Evolutionary conservation across 2,797 vertebrate genomes (phyloP), one percentile per base, ranked within the genome.

Genomic region (Anas bernieri): DNA sequence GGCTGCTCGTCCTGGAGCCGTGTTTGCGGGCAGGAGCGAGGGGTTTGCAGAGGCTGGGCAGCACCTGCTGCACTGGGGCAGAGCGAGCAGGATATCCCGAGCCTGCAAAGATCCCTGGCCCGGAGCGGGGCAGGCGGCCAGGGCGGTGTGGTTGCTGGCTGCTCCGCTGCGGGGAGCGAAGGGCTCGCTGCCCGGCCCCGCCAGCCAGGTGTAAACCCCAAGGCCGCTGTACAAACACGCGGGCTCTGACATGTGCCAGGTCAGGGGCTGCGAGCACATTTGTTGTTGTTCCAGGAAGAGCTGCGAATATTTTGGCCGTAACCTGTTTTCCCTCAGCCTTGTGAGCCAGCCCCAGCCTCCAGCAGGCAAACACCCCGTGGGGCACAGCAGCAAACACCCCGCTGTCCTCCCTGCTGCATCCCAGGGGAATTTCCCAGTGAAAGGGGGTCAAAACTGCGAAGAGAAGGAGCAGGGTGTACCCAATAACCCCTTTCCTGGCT

Each of bases 231-330:
- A 77, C 75, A 94, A 94, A 90, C 75, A 61, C 18, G 11, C 0
- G 1, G 55, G 31, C 59, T 79, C 30, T 83, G 81, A 50, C 4
- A 10, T n/a, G 46, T 46, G 62, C 79, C 61, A 73, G 84, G 83
- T 73, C 89, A 93, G 39, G 73, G 86, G 70, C 66, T 56, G 70
- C 0, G 1, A 80, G 73, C 50, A 64, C 84, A 33, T n/a, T 11
- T 63, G 86, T 88, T 80, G 28, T 82, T 90, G 20, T 84, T 90
- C 84, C 79, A 88, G 89, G 88, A 94, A 94, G 41, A 75, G 23
- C 80, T 50, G 48, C 62, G 78, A 77, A 84, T 91, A 56, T 50
- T 89, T 95, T 70, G 55, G 20, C 52, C 2, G 9, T 90, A 64
- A 86, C 45, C 61, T 86, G 50, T 81, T 89, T 94, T 94, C 20